A percentile compares a stretch with the other conserved stretches of the same genome.
Conservation (phyloP, 1,140 invertebrate genomes). For the Drosophila tsacasi region DNA sequence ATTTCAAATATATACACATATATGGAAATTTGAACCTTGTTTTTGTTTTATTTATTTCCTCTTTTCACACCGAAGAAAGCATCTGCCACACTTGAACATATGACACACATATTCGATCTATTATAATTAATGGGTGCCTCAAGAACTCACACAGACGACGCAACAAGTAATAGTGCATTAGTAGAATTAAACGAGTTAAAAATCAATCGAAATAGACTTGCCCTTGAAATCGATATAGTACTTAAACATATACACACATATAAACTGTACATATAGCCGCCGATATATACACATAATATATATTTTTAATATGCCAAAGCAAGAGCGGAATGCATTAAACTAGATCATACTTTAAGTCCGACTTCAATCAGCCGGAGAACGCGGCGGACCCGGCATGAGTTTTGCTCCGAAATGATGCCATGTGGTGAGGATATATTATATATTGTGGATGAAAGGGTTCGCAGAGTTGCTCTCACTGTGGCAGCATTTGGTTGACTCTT, state of each 20-base stretch:
- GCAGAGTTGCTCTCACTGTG: constrained; percentile 2
- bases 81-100: neutral
- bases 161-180: constrained; percentile 81
- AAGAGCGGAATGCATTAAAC: constrained; percentile 57
- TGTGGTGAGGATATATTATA: neutral
- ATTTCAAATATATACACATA: constrained; percentile 62
- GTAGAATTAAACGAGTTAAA: constrained; percentile 73
- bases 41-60: constrained; percentile 30
- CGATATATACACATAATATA: constrained; percentile 59
- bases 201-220: constrained; percentile 76
- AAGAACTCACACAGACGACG: constrained; percentile 62
- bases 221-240: constrained; percentile 56
- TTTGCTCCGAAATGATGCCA: neutral
- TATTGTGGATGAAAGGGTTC: neutral
- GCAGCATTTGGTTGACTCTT: constrained; percentile 45
- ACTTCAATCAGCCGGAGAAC: constrained; percentile 31
- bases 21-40: constrained; percentile 55
- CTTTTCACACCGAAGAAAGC: neutral
- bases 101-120: constrained; percentile 28
- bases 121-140: constrained; percentile 59
- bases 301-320: constrained; percentile 79
- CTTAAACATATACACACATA: constrained; percentile 30
- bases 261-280: constrained; percentile 50
- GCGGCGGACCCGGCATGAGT: neutral
- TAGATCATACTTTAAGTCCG: constrained; percentile 48